Conservation (phyloP, 2,888 invertebrate genomes). For the Agriopis aurantiaria region DNA sequence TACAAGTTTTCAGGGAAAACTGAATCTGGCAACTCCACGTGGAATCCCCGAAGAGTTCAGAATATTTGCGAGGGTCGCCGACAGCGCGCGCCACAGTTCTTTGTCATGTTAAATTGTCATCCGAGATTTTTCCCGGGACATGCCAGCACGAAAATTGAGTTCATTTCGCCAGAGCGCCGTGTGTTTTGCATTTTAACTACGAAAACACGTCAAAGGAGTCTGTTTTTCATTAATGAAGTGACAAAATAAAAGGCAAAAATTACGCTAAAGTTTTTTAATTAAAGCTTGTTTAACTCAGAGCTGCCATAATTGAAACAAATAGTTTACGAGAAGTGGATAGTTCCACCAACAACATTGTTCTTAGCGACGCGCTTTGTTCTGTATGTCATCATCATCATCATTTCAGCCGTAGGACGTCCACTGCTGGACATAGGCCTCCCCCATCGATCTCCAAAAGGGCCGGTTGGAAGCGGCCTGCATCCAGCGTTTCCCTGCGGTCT, state of each 20-base stretch:
- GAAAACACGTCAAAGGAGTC: conserved; percentile 27
- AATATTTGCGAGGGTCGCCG: conserved; percentile 25
- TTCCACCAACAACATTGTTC: too few relatives aligned
- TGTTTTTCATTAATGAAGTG: conserved; percentile 29
- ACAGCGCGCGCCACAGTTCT: conserved; percentile 33
- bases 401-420: too few relatives aligned
- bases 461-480: too few relatives aligned
- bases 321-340: not conserved
- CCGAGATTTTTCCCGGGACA: conserved; percentile 41
- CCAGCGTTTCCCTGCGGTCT: too few relatives aligned
- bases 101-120: conserved; percentile 47
- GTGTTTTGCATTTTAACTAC: conserved; percentile 41
- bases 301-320: not conserved
- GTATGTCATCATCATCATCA: too few relatives aligned
- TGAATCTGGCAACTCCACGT: conserved; percentile 15
- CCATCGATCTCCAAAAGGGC: too few relatives aligned
- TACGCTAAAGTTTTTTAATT: conserved; percentile 17
- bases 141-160: conserved; percentile 41
- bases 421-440: too few relatives aligned
- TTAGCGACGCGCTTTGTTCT: too few relatives aligned
- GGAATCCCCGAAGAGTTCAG: conserved; percentile 35
- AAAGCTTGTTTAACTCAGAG: not conserved
- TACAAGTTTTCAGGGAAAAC: not conserved
- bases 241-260: conserved; percentile 12
- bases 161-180: conserved; percentile 27